phyloP scores from a whole-genome alignment of 37 sponge, comb jelly and placozoan species.

The Chondrilla cf. caribensis region DNA sequence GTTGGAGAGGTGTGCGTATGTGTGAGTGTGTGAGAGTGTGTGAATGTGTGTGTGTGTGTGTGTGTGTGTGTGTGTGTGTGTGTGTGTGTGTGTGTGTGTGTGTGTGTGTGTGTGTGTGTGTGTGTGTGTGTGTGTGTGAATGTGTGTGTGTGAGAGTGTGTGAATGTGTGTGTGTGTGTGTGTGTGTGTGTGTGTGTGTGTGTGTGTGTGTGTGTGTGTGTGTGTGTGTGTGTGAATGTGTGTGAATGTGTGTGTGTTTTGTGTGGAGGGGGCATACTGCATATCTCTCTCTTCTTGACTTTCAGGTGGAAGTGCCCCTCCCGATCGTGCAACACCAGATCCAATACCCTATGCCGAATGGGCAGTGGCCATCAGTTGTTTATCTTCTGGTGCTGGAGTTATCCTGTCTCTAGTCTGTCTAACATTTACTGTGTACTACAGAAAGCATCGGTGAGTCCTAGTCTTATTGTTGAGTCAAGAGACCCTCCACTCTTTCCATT shows the following conservation, averaged over 20 bases:
- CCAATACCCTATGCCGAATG: neutral
- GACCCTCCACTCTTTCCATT: too few species aligned
- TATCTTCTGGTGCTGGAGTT: neutral
- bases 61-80: too few species aligned
- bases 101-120: too few species aligned
- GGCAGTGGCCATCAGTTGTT: neutral
- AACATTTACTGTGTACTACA: neutral
- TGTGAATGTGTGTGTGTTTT: neutral
- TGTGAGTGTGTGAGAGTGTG: too few species aligned
- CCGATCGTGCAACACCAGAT: neutral
- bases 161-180: constrained; percentile 29
- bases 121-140: too few species aligned
- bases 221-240: constrained; percentile 23
- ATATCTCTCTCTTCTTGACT: too few species aligned
- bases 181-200: constrained; percentile 28
- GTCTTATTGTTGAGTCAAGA: too few species aligned
- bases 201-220: constrained; percentile 42
- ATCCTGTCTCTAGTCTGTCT: neutral
- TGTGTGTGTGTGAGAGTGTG: constrained; percentile 6
- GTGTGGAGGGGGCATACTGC: neutral
- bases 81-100: too few species aligned
- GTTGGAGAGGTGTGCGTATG: too few species aligned
- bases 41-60: too few species aligned
- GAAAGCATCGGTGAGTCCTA: constrained; percentile 7
- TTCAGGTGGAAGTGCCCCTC: neutral